Evolutionary conservation across 2,888 invertebrate genomes (phyloP).

Genomic region (Idaea biselata): DNA sequence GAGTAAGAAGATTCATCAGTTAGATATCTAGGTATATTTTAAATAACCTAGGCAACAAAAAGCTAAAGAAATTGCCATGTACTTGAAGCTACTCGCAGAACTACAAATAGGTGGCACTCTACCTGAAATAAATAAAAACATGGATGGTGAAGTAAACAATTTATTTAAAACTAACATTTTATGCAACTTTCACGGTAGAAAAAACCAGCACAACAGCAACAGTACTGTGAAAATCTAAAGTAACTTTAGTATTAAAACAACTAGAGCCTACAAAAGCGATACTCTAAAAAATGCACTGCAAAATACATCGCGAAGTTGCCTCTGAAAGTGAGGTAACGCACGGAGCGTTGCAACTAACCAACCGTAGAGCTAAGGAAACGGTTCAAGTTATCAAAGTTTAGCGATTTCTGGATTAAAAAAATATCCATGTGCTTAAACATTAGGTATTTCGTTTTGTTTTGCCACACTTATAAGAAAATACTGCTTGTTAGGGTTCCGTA

Average conservation of each 20-base stretch:
- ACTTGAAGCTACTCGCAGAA: not conserved
- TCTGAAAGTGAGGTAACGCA: slow-evolving; percentile 77
- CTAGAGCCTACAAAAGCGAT: slow-evolving; percentile 73
- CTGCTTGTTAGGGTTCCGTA: no score
- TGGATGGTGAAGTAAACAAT: not conserved
- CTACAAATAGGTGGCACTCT: not conserved
- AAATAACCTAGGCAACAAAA: no score
- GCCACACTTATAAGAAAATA: no score
- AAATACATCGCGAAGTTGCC: slow-evolving; percentile 77
- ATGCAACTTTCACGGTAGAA: slow-evolving; percentile 12
- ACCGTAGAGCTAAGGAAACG: slow-evolving; percentile 65
- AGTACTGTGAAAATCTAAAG: slow-evolving; percentile 54
- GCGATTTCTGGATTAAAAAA: slow-evolving; percentile 24
- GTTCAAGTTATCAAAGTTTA: slow-evolving; percentile 29
- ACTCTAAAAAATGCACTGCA: slow-evolving; percentile 77
- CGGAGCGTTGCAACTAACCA: slow-evolving; percentile 77
- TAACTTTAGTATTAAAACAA: slow-evolving; percentile 71
- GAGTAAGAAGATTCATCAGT: no score
- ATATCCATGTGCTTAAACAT: no score
- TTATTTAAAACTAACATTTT: slow-evolving; percentile 9
- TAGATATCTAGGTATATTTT: no score
- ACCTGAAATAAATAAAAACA: not conserved
- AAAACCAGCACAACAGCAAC: slow-evolving; percentile 30
- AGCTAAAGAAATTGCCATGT: not conserved
- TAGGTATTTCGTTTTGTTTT: slow-evolving; percentile 2